phyloP scores from a whole-genome alignment of 1,140 invertebrate species.

The Paraescarpia echinospica region DNA sequence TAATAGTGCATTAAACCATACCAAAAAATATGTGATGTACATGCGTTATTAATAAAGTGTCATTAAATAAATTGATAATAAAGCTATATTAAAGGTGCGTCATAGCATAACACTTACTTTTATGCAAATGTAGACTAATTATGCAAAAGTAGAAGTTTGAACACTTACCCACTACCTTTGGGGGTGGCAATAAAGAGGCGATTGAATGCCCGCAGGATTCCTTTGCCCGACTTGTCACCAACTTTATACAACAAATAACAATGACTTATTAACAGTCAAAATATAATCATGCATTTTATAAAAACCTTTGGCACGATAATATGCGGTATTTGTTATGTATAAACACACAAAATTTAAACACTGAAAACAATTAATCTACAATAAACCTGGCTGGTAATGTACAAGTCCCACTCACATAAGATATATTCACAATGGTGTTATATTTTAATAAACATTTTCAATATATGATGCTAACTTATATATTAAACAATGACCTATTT shows the following conservation, averaged over 20 bases:
- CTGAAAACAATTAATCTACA: not conserved
- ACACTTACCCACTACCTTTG: constrained; percentile 66
- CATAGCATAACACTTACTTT: too few relatives aligned
- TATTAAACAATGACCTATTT: not conserved
- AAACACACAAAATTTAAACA: not conserved
- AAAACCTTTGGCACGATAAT: not conserved
- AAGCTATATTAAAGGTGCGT: too few relatives aligned
- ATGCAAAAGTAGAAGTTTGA: too few relatives aligned
- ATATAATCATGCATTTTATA: not conserved
- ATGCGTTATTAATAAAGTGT: too few relatives aligned
- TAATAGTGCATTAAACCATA: too few relatives aligned
- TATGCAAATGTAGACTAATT: too few relatives aligned
- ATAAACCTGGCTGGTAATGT: not conserved
- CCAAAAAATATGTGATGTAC: too few relatives aligned
- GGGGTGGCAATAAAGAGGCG: constrained; percentile 81
- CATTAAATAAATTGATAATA: too few relatives aligned
- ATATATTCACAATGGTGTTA: too few relatives aligned
- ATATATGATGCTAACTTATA: not conserved
- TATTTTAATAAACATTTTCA: not conserved
- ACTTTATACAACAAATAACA: constrained; percentile 31
- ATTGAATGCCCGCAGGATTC: constrained; percentile 74
- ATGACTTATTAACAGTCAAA: not conserved
- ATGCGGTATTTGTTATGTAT: not conserved
- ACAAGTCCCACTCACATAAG: not conserved
- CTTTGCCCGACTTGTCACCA: constrained; percentile 60